These are phyloP conservation scores for Channallabes apus DNA, from an alignment of 2,797 vertebrate species.

Conservation along the genomic window DNA sequence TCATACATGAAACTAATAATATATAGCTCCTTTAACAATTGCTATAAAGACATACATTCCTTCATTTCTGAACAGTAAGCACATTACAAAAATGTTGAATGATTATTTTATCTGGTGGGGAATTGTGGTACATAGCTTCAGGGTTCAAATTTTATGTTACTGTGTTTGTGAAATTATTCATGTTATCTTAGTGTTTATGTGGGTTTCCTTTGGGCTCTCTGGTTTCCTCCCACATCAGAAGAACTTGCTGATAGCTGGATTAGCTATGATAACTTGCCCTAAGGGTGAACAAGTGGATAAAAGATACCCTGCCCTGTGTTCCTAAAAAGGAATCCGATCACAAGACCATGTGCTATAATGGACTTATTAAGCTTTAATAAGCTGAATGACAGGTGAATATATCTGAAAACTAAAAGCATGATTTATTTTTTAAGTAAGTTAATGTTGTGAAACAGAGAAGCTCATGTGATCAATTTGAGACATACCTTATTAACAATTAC, in stretches of 20 bases:
- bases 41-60: background rate
- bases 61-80: background rate
- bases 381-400: constrained; percentile 47
- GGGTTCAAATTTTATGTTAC: background rate
- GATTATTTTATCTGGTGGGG: background rate
- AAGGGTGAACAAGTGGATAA: background rate
- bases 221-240: too few species aligned
- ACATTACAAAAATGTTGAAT: constrained; percentile 9
- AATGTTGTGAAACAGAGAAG: too few species aligned
- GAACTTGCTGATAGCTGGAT: background rate
- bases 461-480: too few species aligned
- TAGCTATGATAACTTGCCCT: background rate
- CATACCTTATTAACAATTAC: too few species aligned
- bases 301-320: background rate
- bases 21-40: background rate
- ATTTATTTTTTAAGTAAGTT: background rate
- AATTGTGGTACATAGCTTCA: background rate
- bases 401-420: constrained; percentile 29
- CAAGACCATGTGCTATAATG: too few species aligned
- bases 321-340: too few species aligned
- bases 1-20: constrained; percentile 1
- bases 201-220: background rate
- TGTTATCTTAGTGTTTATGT: background rate
- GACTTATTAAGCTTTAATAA: background rate
- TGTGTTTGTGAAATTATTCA: background rate